Conservation (phyloP, 2,113 vertebrate species). For the Nyctereutes procyonoides region DNA sequence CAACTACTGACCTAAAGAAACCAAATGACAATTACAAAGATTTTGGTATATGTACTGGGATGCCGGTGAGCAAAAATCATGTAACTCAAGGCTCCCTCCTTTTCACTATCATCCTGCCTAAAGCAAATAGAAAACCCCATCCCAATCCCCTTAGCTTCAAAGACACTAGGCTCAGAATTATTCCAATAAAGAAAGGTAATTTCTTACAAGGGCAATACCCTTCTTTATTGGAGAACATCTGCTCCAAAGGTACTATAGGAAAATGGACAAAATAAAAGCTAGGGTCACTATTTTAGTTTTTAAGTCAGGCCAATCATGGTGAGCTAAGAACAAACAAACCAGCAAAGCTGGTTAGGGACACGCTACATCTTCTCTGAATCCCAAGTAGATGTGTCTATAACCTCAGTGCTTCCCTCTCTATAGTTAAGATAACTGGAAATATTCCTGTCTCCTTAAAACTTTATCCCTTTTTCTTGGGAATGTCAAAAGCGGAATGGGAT, state of each 20-base stretch:
- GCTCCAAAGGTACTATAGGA: constrained; percentile 21
- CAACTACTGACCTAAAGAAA: constrained; percentile 11
- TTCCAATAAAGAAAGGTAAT: constrained; percentile 51
- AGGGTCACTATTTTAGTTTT: constrained; percentile 27
- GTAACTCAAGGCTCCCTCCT: neutral
- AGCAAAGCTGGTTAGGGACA: neutral
- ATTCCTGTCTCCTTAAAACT: constrained; percentile 18
- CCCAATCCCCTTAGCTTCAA: neutral
- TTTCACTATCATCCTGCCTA: constrained; percentile 40
- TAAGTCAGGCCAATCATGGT: neutral
- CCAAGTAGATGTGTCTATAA: neutral
- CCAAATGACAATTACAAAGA: constrained; percentile 5
- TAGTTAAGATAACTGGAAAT: neutral
- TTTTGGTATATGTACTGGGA: neutral
- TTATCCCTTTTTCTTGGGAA: constrained; percentile 20
- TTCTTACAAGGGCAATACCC: neutral
- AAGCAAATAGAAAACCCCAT: constrained; percentile 52
- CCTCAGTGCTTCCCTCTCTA: constrained; percentile 36
- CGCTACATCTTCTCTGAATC: constrained; percentile 39
- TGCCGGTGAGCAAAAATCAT: constrained; percentile 31
- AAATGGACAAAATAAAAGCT: constrained; percentile 42
- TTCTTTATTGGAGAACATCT: constrained; percentile 42
- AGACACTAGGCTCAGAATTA: constrained; percentile 33
- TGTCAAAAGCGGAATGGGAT: constrained; percentile 59
- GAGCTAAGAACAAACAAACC: neutral